phyloP scores from a whole-genome alignment of 2,888 invertebrate species.

The Eupithecia pulchellata region DNA sequence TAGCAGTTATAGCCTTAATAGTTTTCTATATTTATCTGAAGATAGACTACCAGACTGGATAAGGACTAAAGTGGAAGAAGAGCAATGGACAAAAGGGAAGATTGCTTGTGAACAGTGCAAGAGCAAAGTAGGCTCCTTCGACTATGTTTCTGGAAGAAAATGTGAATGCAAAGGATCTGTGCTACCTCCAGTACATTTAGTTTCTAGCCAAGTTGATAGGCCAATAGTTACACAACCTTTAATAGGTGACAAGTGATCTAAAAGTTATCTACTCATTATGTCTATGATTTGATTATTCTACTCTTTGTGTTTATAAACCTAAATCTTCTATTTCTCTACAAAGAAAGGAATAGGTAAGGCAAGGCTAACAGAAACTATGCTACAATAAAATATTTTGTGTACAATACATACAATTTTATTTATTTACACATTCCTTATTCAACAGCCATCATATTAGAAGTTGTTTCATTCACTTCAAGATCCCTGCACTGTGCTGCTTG shows the following conservation, averaged over 20 bases:
- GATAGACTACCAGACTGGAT: conserved; percentile 86
- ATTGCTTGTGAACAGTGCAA: conserved; percentile 87
- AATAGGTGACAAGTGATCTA: not conserved
- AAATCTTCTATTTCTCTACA: not conserved
- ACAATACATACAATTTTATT: conserved; percentile 36
- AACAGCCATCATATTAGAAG: conserved; percentile 65
- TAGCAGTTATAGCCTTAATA: conserved; percentile 63
- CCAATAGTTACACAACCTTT: conserved; percentile 52
- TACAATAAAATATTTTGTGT: conserved; percentile 19
- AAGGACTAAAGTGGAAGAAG: conserved; percentile 76
- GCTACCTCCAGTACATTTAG: conserved; percentile 86
- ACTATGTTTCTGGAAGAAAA: conserved; percentile 87
- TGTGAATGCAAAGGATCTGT: conserved; percentile 85
- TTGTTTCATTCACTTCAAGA: conserved; percentile 81
- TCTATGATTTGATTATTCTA: not conserved
- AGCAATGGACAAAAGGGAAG: conserved; percentile 89
- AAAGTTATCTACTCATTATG: not conserved
- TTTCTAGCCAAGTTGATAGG: conserved; percentile 87
- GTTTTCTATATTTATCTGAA: conserved; percentile 82
- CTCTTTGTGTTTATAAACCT: not conserved
- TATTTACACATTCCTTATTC: conserved; percentile 54
- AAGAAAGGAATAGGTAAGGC: not conserved
- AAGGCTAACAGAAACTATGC: not conserved
- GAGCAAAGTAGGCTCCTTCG: conserved; percentile 87
- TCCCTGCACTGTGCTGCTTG: conserved; percentile 93